Percentiles rank a stretch among this genome's conserved stretches.
Conservation (phyloP, 2,797 vertebrate genomes). For the Mionectes olivaceus region DNA sequence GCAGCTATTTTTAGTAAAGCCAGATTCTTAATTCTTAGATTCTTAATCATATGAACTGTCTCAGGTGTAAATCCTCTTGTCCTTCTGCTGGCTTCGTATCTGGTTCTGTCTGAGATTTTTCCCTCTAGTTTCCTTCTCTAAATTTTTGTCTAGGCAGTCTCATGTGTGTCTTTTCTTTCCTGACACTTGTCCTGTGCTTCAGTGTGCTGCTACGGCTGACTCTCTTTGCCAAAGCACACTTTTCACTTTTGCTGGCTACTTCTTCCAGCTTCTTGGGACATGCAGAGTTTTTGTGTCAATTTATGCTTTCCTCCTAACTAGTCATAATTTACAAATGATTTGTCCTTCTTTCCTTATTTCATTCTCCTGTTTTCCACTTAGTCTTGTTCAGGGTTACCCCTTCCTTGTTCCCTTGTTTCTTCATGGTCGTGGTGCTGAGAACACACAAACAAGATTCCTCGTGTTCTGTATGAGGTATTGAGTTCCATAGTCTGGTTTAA, state of each 20-base stretch:
- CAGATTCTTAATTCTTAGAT: not conserved
- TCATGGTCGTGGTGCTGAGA: not conserved
- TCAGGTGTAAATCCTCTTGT: not conserved
- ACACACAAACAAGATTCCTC: not conserved
- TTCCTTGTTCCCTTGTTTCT: not conserved
- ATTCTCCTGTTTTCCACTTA: not conserved
- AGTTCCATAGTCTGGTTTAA: not conserved
- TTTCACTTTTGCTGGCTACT: not conserved
- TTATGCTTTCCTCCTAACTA: not conserved
- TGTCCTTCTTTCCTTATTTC: not conserved
- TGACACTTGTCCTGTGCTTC: not conserved
- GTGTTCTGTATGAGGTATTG: not conserved
- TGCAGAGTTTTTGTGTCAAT: not conserved
- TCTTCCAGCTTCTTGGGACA: not conserved
- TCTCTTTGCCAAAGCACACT: not conserved
- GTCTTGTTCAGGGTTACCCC: not conserved
- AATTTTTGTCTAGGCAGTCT: not conserved
- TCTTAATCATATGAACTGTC: not conserved
- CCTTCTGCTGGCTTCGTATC: not conserved
- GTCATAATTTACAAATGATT: not conserved
- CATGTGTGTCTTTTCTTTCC: not conserved
- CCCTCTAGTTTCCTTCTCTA: not conserved
- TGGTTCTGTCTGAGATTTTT: not conserved
- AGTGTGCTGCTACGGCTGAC: not conserved
- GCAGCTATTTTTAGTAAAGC: constrained; percentile 2